Percentiles rank a stretch among this genome's conserved stretches.
Conservation (phyloP, 1,140 invertebrate species). For the Brachionus calyciflorus region DNA sequence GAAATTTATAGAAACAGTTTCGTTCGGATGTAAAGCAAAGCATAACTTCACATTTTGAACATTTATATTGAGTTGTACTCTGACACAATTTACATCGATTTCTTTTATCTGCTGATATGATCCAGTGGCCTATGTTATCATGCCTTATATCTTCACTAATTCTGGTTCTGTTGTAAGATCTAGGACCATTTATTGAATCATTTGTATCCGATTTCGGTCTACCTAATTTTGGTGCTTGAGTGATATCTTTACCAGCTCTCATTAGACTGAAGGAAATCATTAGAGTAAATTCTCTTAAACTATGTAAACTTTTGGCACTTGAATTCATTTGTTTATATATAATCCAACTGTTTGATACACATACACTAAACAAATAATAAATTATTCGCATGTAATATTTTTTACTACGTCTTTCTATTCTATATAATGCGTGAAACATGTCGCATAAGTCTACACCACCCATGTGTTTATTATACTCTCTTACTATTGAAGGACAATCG, state of each 20-base stretch:
- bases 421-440: slow-evolving; percentile 59
- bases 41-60: slow-evolving; percentile 37
- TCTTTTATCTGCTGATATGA: slow-evolving; percentile 21
- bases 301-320: slow-evolving; percentile 23
- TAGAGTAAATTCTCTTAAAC: slow-evolving; percentile 31
- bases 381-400: slow-evolving; percentile 60
- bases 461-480: slow-evolving; percentile 62
- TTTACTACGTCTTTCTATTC: slow-evolving; percentile 56
- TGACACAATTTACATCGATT: slow-evolving; percentile 20
- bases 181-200: slow-evolving; percentile 8
- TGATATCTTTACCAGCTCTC: slow-evolving; percentile 17
- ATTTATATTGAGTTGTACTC: slow-evolving; percentile 29
- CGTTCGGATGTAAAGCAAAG: slow-evolving; percentile 20
- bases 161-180: slow-evolving; percentile 21
- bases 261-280: slow-evolving; percentile 17
- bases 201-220: slow-evolving; percentile 24
- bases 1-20: not conserved
- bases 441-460: slow-evolving; percentile 61
- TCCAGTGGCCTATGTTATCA: slow-evolving; percentile 23
- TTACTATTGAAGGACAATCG: slow-evolving; percentile 58
- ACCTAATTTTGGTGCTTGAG: slow-evolving; percentile 35
- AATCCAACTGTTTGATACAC: slow-evolving; percentile 52
- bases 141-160: slow-evolving; percentile 23
- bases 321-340: slow-evolving; percentile 47
- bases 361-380: slow-evolving; percentile 60